These are phyloP conservation scores for Canis aureus DNA, from an alignment of 2,113 vertebrate species.

Conservation along the genomic window DNA sequence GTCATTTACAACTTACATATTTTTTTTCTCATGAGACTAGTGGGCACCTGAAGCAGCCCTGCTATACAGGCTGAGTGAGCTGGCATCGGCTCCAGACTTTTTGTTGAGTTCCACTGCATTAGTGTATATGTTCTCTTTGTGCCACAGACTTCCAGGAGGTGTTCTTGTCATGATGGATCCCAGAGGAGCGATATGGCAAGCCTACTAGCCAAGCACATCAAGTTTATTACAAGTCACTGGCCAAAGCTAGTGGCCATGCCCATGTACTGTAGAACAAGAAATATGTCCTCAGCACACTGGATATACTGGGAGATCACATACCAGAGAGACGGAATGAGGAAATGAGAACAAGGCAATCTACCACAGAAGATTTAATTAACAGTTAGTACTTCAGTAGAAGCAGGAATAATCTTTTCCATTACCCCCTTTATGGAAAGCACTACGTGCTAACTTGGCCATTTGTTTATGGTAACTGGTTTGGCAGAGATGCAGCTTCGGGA, in stretches of 20 bases:
- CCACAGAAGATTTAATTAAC: not conserved
- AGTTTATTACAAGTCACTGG: not conserved
- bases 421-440: not conserved
- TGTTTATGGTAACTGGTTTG: not conserved
- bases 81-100: not conserved
- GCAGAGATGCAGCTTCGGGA: not conserved
- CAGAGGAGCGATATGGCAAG: not conserved
- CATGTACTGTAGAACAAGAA: not conserved
- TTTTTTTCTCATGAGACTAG: not conserved
- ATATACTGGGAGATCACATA: no score
- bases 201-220: no score
- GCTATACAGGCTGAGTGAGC: not conserved
- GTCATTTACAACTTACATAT: not conserved
- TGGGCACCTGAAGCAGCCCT: not conserved
- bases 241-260: not conserved
- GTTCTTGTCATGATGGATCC: not conserved
- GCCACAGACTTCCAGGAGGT: not conserved
- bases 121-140: not conserved
- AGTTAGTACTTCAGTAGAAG: not conserved
- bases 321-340: not conserved
- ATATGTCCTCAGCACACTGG: fast-evolving
- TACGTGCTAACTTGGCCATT: not conserved
- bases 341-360: not conserved
- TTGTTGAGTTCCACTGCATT: not conserved
- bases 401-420: not conserved